A percentile compares a stretch with the other conserved stretches of the same genome.
Evolutionary conservation across 2,888 invertebrate species (phyloP).

Genomic region (Linyphia triangularis): DNA sequence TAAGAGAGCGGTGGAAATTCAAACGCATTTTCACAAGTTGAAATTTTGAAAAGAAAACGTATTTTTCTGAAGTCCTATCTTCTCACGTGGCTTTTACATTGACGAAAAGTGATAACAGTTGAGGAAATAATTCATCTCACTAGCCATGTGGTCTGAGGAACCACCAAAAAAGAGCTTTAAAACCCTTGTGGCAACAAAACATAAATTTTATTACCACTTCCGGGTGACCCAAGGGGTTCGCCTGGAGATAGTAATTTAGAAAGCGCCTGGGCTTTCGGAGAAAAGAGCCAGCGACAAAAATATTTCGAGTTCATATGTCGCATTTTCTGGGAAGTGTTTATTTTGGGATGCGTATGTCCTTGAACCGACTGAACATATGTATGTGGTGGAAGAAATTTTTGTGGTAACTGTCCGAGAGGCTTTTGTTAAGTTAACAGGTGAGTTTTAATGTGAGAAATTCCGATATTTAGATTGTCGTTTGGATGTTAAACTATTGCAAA

Average conservation of each 20-base stretch:
- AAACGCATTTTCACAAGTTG: background rate
- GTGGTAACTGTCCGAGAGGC: no score
- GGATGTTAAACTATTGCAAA: no score
- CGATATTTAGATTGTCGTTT: no score
- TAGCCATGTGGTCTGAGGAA: background rate
- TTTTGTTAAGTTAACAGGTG: no score
- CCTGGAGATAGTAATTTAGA: background rate
- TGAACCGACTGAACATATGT: no score
- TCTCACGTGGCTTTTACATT: background rate
- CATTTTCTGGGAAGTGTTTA: no score
- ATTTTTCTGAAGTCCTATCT: background rate
- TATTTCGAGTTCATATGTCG: background rate
- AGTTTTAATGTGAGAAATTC: no score
- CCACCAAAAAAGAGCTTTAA: background rate
- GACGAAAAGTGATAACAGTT: background rate
- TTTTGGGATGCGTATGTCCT: no score
- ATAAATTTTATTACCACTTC: constrained; percentile 33
- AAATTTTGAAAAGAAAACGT: background rate
- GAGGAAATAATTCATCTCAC: background rate
- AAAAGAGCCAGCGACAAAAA: background rate
- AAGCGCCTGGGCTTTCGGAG: background rate
- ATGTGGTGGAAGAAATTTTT: no score
- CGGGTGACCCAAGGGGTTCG: constrained; percentile 1
- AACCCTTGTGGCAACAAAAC: background rate
- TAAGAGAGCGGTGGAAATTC: background rate